Base-by-base conservation (phyloP, 1,140 invertebrate species). In the Pseudachorutes palmiensis region DNA sequence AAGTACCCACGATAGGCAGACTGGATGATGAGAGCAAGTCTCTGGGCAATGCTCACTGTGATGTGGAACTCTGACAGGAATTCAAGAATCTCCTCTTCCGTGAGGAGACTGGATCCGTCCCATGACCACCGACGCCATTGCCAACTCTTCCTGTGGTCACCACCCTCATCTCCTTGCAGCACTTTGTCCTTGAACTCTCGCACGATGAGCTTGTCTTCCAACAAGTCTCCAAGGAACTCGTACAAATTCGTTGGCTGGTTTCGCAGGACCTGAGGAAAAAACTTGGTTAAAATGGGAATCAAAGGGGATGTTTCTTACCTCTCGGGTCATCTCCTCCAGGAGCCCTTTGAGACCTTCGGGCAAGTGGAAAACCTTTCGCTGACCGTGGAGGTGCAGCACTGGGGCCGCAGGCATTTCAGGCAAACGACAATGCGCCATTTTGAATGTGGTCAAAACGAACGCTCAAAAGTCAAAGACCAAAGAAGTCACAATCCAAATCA, bases 391-490 rank as follows among this genome's bases (percentile, higher is more conserved):
- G 26, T 71, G 66, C 0, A 71, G 51, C 2, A 68, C 49, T 3
- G 70, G 70, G 9, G 62, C 70, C 19, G 30, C 26, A n/a, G 70
- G 70, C 63, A 68, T 65, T 45, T 67, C 63, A 2, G 70, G 70
- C 14, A 71, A 28, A 3, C 51, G 45, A 1, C n/a, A 9, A 60
- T 5, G 22, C 28, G 70, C 62, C 69, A 70, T 70, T 62, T 41
- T 69, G n/a, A n/a, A n/a, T n/a, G n/a, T n/a, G n/a, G n/a, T n/a
- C n/a, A n/a, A n/a, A n/a, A n/a, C n/a, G n/a, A n/a, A n/a, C n/a
- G n/a, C n/a, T n/a, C n/a, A n/a, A n/a, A n/a, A n/a, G n/a, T n/a
- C n/a, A n/a, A n/a, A n/a, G n/a, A n/a, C n/a, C n/a, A n/a, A n/a
- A n/a, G n/a, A n/a, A n/a, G n/a, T n/a, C n/a, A n/a, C n/a, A n/a